A percentile compares a stretch with the other conserved stretches of the same genome.
Evolutionary conservation across 1,140 invertebrate genomes (phyloP).

Genomic region (Drosophila ohnishii): DNA sequence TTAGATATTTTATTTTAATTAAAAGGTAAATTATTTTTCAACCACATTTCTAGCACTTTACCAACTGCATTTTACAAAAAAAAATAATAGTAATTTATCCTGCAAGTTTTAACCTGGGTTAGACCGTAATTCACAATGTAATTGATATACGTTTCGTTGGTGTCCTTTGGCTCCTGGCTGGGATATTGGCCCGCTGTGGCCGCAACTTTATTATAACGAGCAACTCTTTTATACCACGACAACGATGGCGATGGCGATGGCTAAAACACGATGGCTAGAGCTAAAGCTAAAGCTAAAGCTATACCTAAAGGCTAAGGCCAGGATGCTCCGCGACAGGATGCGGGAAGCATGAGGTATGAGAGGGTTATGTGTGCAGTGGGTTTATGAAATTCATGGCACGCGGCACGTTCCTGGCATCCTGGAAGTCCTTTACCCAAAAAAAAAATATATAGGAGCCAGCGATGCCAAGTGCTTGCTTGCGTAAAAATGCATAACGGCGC

Average conservation of each 20-base stretch:
- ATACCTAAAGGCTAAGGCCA: constrained; percentile 1
- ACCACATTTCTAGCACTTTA: background rate
- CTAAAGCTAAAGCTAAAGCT: background rate
- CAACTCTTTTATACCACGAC: constrained; percentile 26
- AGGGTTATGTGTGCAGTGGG: constrained; percentile 8
- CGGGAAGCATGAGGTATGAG: background rate
- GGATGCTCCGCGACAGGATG: background rate
- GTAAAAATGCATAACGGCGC: constrained; percentile 72
- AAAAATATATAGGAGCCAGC: constrained; percentile 26
- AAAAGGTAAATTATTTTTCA: background rate
- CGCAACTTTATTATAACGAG: constrained; percentile 54
- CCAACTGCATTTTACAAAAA: background rate
- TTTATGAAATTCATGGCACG: constrained; percentile 52
- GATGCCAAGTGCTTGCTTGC: constrained; percentile 57
- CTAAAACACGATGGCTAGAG: constrained; percentile 14
- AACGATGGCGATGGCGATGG: background rate
- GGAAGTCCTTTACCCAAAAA: constrained; percentile 40
- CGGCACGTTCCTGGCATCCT: constrained; percentile 38
- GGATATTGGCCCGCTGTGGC: constrained; percentile 48
- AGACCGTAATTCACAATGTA: constrained; percentile 33
- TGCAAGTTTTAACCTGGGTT: background rate
- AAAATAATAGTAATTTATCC: background rate
- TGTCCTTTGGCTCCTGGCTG: background rate
- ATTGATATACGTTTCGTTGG: constrained; percentile 49
- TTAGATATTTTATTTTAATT: background rate